A percentile compares a stretch with the other conserved stretches of the same genome.
phyloP scores from a whole-genome alignment of 2,797 vertebrate genomes.

The Cyprinella venusta region DNA sequence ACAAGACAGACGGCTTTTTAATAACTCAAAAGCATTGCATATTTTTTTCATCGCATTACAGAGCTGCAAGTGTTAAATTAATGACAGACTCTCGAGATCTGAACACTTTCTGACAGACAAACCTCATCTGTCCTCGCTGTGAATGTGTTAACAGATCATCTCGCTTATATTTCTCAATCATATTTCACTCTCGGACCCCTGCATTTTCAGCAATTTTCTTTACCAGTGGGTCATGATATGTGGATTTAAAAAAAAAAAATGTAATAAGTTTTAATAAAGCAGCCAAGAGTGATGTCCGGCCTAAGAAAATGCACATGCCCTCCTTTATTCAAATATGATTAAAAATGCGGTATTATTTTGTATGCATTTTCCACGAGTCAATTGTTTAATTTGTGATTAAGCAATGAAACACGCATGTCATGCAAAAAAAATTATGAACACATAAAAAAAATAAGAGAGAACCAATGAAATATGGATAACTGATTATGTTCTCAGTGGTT shows the following conservation, averaged over 20 bases:
- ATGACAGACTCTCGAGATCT: neutral
- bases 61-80: neutral
- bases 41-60: neutral
- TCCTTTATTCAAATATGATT: neutral
- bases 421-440: neutral
- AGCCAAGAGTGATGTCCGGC: no score
- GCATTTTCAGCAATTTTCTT: neutral
- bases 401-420: neutral
- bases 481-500: neutral
- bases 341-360: no score
- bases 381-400: no score
- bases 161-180: neutral
- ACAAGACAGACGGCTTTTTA: neutral
- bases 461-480: neutral
- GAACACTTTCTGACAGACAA: neutral
- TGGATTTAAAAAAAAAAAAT: neutral
- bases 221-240: neutral
- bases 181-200: neutral
- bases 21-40: neutral
- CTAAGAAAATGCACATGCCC: neutral
- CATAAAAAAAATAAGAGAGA: neutral
- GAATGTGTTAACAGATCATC: neutral
- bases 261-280: neutral
- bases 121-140: neutral
- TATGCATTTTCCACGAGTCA: no score